Percentiles rank a stretch among this genome's conserved stretches.
phyloP scores from a whole-genome alignment of 2,888 invertebrate genomes.

The Pharmacophagus antenor region DNA sequence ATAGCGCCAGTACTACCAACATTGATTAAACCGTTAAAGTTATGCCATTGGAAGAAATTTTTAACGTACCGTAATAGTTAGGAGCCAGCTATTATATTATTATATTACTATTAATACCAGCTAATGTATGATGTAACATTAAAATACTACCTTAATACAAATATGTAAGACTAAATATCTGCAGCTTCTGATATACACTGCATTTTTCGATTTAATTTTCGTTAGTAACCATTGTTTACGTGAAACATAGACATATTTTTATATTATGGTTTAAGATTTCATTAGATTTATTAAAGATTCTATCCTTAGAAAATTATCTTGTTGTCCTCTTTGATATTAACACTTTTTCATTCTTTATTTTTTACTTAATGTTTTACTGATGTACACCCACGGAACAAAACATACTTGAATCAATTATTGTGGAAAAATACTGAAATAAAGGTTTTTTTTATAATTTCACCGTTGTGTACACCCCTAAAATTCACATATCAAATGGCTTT shows the following conservation, averaged over 20 bases:
- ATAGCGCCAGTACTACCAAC: too few species aligned
- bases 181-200: neutral
- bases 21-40: too few species aligned
- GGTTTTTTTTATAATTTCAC: too few species aligned
- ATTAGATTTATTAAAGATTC: neutral
- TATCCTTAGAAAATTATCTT: neutral
- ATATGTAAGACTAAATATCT: constrained; percentile 1
- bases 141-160: neutral
- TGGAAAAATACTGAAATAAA: too few species aligned
- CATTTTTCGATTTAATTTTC: neutral
- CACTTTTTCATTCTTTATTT: too few species aligned
- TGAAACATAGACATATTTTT: neutral
- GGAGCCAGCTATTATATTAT: too few species aligned
- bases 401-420: too few species aligned
- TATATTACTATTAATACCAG: too few species aligned
- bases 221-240: neutral
- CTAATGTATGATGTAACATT: neutral
- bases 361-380: too few species aligned
- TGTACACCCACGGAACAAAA: too few species aligned
- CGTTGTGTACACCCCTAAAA: neutral
- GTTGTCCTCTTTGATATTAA: neutral
- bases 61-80: too few species aligned
- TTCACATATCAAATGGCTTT: constrained; percentile 1
- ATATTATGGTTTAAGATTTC: neutral
- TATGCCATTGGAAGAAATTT: too few species aligned